Evolutionary conservation across 2,113 vertebrate genomes (phyloP), one percentile per base, ranked within the genome.

Genomic region (Zapus hudsonius): DNA sequence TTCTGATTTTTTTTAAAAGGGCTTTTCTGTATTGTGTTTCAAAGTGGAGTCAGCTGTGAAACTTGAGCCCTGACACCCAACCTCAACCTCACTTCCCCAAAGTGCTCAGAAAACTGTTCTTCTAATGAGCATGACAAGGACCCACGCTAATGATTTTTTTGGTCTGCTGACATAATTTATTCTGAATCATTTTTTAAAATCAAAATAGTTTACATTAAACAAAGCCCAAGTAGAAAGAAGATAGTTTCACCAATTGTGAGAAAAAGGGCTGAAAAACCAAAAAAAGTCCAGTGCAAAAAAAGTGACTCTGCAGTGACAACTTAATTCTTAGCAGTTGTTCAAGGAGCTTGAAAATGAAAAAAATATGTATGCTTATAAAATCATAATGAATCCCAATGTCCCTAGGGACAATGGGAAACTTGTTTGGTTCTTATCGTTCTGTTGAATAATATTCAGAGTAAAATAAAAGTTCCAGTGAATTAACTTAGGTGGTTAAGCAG

Each of bases 21-120:
- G 84, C 84, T 96, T 95, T 95, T 87, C 81, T 87, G 92, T 81
- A 94, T 96, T 96, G 94, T 95, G 90, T 97, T 96, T 96, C 95
- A 95, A 96, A 96, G 93, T 93, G 57, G 92, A 93, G 91, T 95
- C 95, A 87, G 47, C 74, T 94, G 90, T 96, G 96, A 94, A 96
- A 96, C 38, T 70, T 94, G 93, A 96, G 69, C 84, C 47, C 23
- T n/a, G 74, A 80, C 84, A 85, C 29, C 80, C 70, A 95, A 42
- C 75, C 89, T 95, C 90, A 86, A 91, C 42, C 70, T 59, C 85
- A 81, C 84, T 92, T 79, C 80, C 73, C 63, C 44, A 87, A 93
- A 94, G 69, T 74, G 82, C 81, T 92, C 76, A 47, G 67, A 92
- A 92, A 84, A 96, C 80, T 84, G 70, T 76, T 95, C 93, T 93